Evolutionary conservation across 2,888 invertebrate genomes (phyloP).

Genomic region (Tipula lateralis): DNA sequence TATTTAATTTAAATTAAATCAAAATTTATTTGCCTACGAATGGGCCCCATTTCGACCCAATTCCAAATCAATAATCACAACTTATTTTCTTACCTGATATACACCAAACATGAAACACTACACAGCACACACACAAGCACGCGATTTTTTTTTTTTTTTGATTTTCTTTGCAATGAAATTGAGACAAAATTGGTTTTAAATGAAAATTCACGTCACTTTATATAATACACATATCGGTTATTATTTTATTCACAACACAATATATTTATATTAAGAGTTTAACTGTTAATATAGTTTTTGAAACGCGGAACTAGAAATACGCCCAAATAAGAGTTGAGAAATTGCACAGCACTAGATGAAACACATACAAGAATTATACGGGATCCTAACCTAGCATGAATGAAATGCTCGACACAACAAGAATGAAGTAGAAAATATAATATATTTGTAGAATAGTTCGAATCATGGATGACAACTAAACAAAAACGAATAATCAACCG

Average conservation of each 20-base stretch:
- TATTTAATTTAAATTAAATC: too few species aligned
- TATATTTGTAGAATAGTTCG: background rate
- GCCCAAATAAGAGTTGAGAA: background rate
- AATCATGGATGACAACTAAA: background rate
- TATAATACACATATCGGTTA: background rate
- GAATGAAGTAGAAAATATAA: background rate
- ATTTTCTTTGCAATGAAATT: background rate
- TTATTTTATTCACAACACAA: background rate
- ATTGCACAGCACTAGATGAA: background rate
- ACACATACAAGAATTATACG: background rate
- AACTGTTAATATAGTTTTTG: background rate
- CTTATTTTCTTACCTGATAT: background rate
- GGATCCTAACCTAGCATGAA: background rate
- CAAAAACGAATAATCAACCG: background rate
- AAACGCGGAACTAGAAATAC: background rate
- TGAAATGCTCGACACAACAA: background rate
- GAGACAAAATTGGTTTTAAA: background rate
- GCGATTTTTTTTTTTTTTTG: background rate
- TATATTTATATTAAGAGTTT: background rate
- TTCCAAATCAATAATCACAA: background rate
- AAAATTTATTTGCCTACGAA: background rate
- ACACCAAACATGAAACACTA: background rate
- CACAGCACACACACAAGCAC: background rate
- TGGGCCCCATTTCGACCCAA: background rate
- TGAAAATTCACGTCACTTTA: background rate